Evolutionary conservation across 2,888 invertebrate species (phyloP).

Genomic region (Orthosia cruda): DNA sequence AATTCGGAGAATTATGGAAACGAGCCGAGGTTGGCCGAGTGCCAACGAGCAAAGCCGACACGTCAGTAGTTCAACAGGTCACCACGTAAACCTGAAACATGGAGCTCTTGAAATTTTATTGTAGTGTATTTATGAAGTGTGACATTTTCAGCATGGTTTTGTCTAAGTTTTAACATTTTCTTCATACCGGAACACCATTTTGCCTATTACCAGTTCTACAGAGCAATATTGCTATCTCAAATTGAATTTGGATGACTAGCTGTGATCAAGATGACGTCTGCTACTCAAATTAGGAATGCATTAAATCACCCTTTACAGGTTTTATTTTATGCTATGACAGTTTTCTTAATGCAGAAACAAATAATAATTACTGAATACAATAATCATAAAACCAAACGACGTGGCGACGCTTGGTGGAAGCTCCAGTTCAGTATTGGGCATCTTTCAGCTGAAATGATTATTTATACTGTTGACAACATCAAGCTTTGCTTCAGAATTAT

Average conservation of each 20-base stretch:
- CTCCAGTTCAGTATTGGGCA: too few species aligned
- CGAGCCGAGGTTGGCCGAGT: constrained; percentile 71
- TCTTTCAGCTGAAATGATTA: too few species aligned
- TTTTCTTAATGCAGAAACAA: too few species aligned
- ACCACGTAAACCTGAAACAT: constrained; percentile 66
- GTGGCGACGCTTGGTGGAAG: too few species aligned
- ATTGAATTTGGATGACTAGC: neutral
- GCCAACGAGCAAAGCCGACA: constrained; percentile 69
- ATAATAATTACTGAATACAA: too few species aligned
- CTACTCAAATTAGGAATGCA: neutral
- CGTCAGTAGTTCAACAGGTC: constrained; percentile 75
- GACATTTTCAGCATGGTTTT: neutral
- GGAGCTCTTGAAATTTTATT: constrained; percentile 41
- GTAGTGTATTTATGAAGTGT: constrained; percentile 33
- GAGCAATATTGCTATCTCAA: too few species aligned
- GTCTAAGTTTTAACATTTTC: neutral
- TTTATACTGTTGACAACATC: neutral
- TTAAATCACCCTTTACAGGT: neutral
- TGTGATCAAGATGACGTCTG: too few species aligned
- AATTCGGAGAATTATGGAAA: constrained; percentile 76
- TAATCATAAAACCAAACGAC: too few species aligned
- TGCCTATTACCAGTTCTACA: too few species aligned
- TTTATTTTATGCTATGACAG: neutral
- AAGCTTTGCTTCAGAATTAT: neutral
- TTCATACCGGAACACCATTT: too few species aligned